Evolutionary conservation across 2,797 vertebrate species (phyloP).

Genomic region (Pangasius krempfi): DNA sequence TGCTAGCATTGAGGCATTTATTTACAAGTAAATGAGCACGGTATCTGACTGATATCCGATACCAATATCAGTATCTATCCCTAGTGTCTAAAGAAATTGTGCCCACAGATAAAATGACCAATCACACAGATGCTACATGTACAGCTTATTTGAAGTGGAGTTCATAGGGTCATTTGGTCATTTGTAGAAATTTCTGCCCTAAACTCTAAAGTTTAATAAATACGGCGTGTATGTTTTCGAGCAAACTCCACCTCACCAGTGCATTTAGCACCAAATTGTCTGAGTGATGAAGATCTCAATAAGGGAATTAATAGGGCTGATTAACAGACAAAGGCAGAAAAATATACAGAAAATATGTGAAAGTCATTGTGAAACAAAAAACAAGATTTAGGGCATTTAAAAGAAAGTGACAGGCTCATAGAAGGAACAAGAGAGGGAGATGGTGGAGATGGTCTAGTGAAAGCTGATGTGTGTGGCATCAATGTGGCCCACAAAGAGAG

Average conservation of each 20-base stretch:
- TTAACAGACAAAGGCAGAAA: not conserved
- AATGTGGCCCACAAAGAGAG: constrained; percentile 70
- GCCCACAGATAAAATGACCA: not conserved
- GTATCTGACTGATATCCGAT: not conserved
- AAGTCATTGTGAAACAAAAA: not conserved
- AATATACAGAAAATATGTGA: not conserved
- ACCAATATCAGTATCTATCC: not conserved
- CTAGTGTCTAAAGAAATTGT: not conserved
- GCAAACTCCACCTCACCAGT: not conserved
- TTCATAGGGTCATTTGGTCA: not conserved
- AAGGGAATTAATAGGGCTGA: not conserved
- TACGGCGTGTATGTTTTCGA: not conserved
- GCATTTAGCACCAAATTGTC: not conserved
- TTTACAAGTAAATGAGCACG: not conserved
- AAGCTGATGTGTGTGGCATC: constrained; percentile 75
- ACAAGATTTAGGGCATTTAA: not conserved
- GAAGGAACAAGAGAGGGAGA: constrained; percentile 40
- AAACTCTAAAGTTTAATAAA: not conserved
- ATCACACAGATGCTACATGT: not conserved
- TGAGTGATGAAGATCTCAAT: constrained; percentile 2
- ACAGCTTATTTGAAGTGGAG: not conserved
- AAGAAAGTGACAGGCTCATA: constrained; percentile 49
- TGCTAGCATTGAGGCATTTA: not conserved
- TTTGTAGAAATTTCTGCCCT: not conserved
- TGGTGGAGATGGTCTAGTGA: constrained; percentile 72